Base-by-base conservation (phyloP, 1,140 invertebrate species). In the Danaus plexippus region DNA sequence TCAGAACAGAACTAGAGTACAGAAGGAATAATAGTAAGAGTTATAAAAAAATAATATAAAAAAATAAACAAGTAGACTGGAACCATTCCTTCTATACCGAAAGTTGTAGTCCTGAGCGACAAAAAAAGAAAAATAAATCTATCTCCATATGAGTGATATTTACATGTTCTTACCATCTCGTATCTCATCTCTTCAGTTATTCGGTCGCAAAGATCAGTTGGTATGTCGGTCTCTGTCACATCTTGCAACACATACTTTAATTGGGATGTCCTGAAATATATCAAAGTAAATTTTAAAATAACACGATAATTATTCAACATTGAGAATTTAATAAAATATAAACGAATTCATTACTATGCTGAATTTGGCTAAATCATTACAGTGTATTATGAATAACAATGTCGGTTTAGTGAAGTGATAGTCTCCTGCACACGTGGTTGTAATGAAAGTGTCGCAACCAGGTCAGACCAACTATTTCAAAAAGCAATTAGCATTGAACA, bases 161-260 rank as follows among this genome's bases (percentile, higher is more conserved):
- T 85, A 85, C 82, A 80, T 84, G 79, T 75, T 52, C 90, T 88
- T 80, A 95, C 92, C 87, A 95, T 93, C 89, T 99, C 97, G 87
- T 97, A 92, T 68, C 95, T 90, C 88, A 97, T 97, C 89, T 99
- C 97, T 89, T 98, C 95, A 79, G 93, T 92, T 60, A 98, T 90
- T 75, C 96, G 91, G 72, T 97, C 95, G 67, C 93, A 92, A 61
- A 95, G 88, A 88, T 95, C 92, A 68, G 90, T 90, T 45, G 98
- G 98, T 75, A 99, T 99, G 88, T 99, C 97, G 69, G 90, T 90
- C 86, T 97, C 97, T 42, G 92, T 92, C n/a, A 98, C 95, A 66
- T 92, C 85, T 76, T 88, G 83, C 12, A 88, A 60, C 11, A 87
- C 77, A 60, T 86, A 83, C 57, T 84, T 81, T 13, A 88, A 64